Evolutionary conservation across 2,113 vertebrate genomes (phyloP).

Genomic region (Entosphenus tridentatus): DNA sequence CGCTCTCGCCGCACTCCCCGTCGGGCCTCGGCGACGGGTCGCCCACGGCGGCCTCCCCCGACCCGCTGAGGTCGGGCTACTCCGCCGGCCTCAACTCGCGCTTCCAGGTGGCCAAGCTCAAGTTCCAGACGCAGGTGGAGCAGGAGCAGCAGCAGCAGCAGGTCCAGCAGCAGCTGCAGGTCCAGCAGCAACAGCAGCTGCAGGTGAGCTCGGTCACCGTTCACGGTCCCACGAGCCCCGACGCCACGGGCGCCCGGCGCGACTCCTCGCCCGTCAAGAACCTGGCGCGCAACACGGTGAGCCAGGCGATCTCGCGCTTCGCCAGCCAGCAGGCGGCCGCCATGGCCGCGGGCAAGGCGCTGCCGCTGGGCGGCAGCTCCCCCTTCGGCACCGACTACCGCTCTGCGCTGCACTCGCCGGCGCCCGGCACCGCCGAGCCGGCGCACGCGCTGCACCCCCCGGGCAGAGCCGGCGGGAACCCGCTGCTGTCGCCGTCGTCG

Average conservation of each 20-base stretch:
- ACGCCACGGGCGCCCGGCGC: slow-evolving; percentile 14
- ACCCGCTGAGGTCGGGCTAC: slow-evolving; percentile 36
- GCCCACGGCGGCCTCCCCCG: too few relatives aligned
- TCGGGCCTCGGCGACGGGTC: too few relatives aligned
- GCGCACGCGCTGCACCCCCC: slow-evolving; percentile 27
- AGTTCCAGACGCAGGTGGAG: slow-evolving; percentile 73
- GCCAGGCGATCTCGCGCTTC: slow-evolving; percentile 68
- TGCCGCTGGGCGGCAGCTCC: slow-evolving; percentile 37
- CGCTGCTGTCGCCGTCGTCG: slow-evolving; percentile 30
- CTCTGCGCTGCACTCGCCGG: slow-evolving; percentile 25
- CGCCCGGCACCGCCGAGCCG: slow-evolving; percentile 25
- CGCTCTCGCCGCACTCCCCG: too few relatives aligned
- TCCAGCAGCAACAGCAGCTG: too few relatives aligned
- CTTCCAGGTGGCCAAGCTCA: slow-evolving; percentile 79
- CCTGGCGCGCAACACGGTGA: slow-evolving; percentile 62
- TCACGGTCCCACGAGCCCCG: too few relatives aligned
- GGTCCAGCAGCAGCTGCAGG: too few relatives aligned
- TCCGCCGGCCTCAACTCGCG: slow-evolving; percentile 80
- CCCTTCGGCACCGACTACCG: slow-evolving; percentile 85
- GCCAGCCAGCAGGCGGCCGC: slow-evolving; percentile 48
- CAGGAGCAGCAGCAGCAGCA: slow-evolving; percentile 27
- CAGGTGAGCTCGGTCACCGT: too few relatives aligned
- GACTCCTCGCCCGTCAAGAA: slow-evolving; percentile 64
- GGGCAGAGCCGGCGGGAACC: slow-evolving; percentile 27
- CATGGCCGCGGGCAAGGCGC: slow-evolving; percentile 18